Evolutionary conservation across 2,113 vertebrate species (phyloP), one percentile per base, ranked within the genome.

Genomic region (Oxygymnocypris stewartii): DNA sequence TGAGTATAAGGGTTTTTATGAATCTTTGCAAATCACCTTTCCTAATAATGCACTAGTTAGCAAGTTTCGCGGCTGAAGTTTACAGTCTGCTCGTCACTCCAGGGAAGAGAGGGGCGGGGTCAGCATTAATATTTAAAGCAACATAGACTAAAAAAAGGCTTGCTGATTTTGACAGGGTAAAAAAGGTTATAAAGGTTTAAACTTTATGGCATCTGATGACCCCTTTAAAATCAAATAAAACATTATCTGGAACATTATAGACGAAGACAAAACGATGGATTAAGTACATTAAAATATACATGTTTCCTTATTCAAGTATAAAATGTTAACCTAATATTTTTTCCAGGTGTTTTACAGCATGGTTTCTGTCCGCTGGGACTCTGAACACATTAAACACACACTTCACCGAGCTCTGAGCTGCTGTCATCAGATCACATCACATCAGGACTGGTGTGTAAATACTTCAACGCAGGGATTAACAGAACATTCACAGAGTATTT

Each of bases 391-490:
- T 71, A 75, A 73, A 47, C 44, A 67, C 40, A 75, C 49, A 82
- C 81, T 74, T 67, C 42, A 73, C 74, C 35, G 37, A 67, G 23
- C 76, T 75, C 28, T 31, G 76, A 42, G 79, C 73, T 61, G 11
- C 25, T 20, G 57, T 65, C 49, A 37, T 84, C 67, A 49, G 47
- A 57, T 85, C 84, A 89, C 57, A 51, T 77, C 54, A 51, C 67
- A n/a, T 83, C 63, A 25, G 10, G 37, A 44, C 84, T 7, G 16
- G 57, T 20, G 42, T 79, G 25, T 75, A 37, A 35, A 61, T 77
- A 44, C 42, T 61, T 83, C 3, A 59, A 23, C 13, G 23, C 69
- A 42, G 78, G 76, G 67, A 54, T 76, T 84, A 40, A 76, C 73
- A 25, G 63, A 88, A 79, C 79, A 85, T 67, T 18, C 73, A 9